Evolutionary conservation across 2,888 invertebrate genomes (phyloP).

Genomic region (Notodonta ziczac): DNA sequence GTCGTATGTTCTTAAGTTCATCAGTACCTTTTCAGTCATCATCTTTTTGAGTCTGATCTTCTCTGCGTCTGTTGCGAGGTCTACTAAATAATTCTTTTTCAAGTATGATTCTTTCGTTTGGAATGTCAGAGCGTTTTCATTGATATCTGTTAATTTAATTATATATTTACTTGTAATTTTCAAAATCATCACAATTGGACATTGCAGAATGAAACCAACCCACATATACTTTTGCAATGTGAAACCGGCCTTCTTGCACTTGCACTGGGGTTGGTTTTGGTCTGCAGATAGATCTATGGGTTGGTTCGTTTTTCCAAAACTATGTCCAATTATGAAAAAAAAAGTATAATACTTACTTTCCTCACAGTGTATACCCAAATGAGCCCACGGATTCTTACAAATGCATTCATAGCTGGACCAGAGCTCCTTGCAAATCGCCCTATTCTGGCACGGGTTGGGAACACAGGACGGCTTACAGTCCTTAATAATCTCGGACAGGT

Average conservation of each 20-base stretch:
- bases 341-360: conserved; percentile 87
- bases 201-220: too few species aligned
- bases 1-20: conserved; percentile 95
- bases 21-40: conserved; percentile 91
- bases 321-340: too few species aligned
- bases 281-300: too few species aligned
- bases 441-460: conserved; percentile 96
- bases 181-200: too few species aligned
- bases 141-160: conserved; percentile 89
- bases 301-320: too few species aligned
- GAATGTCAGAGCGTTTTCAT: conserved; percentile 94
- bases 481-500: conserved; percentile 95
- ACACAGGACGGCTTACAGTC: conserved; percentile 98
- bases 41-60: conserved; percentile 88
- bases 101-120: conserved; percentile 91
- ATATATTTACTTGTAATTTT: not conserved
- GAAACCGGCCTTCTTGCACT: too few species aligned
- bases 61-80: conserved; percentile 86
- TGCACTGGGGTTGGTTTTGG: too few species aligned
- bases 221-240: too few species aligned
- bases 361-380: conserved; percentile 95
- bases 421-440: conserved; percentile 94
- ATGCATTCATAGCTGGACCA: conserved; percentile 97
- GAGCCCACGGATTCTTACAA: conserved; percentile 96
- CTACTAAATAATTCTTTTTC: conserved; percentile 91